Conservation (phyloP, 2,888 invertebrate genomes). For the Cartodere bifasciata region DNA sequence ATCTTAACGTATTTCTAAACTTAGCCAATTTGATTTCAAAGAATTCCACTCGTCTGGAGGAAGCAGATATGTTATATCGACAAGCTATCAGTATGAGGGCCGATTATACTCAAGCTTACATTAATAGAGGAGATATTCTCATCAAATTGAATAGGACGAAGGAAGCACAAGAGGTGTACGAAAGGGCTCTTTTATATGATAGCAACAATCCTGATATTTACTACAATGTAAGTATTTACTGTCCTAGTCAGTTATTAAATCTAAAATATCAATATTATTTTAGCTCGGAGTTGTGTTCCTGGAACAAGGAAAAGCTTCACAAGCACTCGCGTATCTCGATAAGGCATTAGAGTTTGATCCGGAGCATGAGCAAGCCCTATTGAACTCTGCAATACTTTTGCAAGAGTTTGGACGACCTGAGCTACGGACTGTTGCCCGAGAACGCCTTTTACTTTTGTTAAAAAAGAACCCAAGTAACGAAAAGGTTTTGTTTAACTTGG, state of each 20-base stretch:
- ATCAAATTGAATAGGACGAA: slow-evolving; percentile 88
- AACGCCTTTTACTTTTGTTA: slow-evolving; percentile 68
- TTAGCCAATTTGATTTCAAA: slow-evolving; percentile 88
- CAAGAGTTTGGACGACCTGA: slow-evolving; percentile 80
- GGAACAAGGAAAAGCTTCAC: slow-evolving; percentile 82
- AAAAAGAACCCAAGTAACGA: slow-evolving; percentile 71
- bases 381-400: slow-evolving; percentile 89
- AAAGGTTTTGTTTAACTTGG: slow-evolving; percentile 81
- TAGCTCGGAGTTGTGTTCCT: slow-evolving; percentile 88
- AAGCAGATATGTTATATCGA: slow-evolving; percentile 86
- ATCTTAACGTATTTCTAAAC: slow-evolving; percentile 90
- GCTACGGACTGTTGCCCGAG: slow-evolving; percentile 64
- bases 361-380: slow-evolving; percentile 85
- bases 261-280: too few relatives aligned
- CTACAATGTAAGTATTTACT: slow-evolving; percentile 69
- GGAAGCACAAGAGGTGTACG: slow-evolving; percentile 91
- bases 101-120: slow-evolving; percentile 92
- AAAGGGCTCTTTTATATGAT: slow-evolving; percentile 83
- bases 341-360: slow-evolving; percentile 87
- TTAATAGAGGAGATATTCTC: slow-evolving; percentile 91
- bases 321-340: slow-evolving; percentile 84
- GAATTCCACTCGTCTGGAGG: slow-evolving; percentile 80
- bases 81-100: slow-evolving; percentile 96
- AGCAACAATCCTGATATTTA: slow-evolving; percentile 90
- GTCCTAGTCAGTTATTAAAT: slow-evolving; percentile 2